Percentiles rank a stretch among this genome's conserved stretches.
phyloP scores from a whole-genome alignment of 23 tunicate species.

The Halocynthia roretzi region DNA sequence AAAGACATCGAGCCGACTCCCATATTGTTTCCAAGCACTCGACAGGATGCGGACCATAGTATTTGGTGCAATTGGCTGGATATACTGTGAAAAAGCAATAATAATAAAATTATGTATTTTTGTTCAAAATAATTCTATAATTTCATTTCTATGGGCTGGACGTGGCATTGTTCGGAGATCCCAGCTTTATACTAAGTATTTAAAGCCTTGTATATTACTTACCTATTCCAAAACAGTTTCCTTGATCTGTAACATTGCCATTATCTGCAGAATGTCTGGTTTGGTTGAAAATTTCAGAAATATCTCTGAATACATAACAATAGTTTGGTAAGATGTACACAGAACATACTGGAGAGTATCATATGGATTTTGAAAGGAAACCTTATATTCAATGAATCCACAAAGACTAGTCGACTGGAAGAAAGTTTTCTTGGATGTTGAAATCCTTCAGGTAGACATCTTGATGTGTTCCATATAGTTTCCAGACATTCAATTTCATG shows the following conservation, averaged over 20 bases:
- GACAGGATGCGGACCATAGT: slow-evolving; percentile 8
- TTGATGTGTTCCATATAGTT: slow-evolving; percentile 23
- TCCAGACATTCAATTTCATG: slow-evolving; percentile 18
- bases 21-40: slow-evolving; percentile 17
- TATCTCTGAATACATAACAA: background rate
- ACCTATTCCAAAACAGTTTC: slow-evolving; percentile 32
- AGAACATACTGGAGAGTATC: background rate
- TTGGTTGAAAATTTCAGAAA: background rate
- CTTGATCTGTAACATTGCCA: slow-evolving; percentile 8
- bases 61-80: background rate
- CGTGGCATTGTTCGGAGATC: no score
- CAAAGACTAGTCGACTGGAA: background rate
- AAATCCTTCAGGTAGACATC: slow-evolving; percentile 22
- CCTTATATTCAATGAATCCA: slow-evolving; percentile 1
- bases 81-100: background rate
- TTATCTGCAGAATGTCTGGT: slow-evolving; percentile 11
- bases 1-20: slow-evolving; percentile 1
- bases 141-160: no score
- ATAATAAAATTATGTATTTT: background rate
- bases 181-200: background rate
- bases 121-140: no score
- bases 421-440: slow-evolving; percentile 9
- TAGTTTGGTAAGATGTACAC: background rate
- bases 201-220: background rate
- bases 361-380: background rate